A percentile compares a stretch with the other conserved stretches of the same genome.
phyloP scores from a whole-genome alignment of 2,888 invertebrate species.

The Diarsia brunnea region DNA sequence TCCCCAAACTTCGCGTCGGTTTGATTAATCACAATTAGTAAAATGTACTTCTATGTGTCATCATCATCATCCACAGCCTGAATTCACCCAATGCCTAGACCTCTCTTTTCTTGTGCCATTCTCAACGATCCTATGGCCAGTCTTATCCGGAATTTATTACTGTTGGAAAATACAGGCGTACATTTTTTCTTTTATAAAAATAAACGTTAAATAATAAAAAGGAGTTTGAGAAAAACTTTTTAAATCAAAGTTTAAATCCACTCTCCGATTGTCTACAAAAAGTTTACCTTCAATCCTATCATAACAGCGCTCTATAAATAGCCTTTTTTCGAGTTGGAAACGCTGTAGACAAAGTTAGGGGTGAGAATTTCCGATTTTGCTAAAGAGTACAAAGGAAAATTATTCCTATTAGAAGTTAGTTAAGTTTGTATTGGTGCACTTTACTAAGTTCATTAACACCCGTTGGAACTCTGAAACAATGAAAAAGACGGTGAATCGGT shows the following conservation, averaged over 20 bases:
- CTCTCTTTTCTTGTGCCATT: no score
- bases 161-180: not conserved
- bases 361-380: conserved; percentile 2
- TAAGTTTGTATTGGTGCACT: conserved; percentile 9
- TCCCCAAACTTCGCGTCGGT: not conserved
- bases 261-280: conserved; percentile 5
- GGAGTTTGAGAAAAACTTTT: not conserved
- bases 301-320: not conserved
- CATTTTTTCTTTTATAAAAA: not conserved
- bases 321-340: not conserved
- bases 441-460: conserved; percentile 1
- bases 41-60: not conserved
- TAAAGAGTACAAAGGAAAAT: not conserved
- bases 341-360: not conserved
- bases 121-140: no score
- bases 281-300: not conserved
- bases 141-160: no score
- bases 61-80: no score
- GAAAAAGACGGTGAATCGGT: not conserved
- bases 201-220: not conserved
- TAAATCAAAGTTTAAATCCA: conserved; percentile 9
- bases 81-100: no score
- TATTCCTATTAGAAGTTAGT: not conserved
- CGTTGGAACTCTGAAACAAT: not conserved
- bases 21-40: not conserved